A percentile compares a stretch with the other conserved stretches of the same genome.
Conservation (phyloP, 2,888 invertebrate genomes). For the Sinohyriopsis cumingii region DNA sequence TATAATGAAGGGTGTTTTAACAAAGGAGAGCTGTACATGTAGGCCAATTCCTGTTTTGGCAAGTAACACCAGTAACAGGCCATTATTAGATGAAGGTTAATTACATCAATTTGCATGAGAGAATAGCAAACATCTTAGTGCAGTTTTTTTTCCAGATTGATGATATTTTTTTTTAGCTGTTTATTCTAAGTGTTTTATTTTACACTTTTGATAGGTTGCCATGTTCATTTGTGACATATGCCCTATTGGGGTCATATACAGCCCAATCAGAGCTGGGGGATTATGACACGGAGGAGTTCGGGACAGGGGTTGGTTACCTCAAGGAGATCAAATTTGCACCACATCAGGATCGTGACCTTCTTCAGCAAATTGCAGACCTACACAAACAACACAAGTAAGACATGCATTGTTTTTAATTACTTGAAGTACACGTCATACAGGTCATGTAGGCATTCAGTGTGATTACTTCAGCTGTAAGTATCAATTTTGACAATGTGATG, state of each 20-base stretch:
- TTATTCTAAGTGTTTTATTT: not conserved
- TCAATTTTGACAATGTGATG: too few species aligned
- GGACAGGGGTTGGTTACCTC: conserved; percentile 82
- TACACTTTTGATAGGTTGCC: conserved; percentile 83
- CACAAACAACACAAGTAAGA: conserved; percentile 84
- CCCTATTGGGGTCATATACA: conserved; percentile 90
- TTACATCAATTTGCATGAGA: too few species aligned
- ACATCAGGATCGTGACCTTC: conserved; percentile 89
- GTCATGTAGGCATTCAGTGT: too few species aligned
- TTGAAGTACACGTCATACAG: not conserved
- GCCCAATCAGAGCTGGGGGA: conserved; percentile 98
- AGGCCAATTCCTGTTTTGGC: too few species aligned
- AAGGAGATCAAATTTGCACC: conserved; percentile 95
- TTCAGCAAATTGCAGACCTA: conserved; percentile 94
- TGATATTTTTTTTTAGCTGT: too few species aligned
- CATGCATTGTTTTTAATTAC: not conserved
- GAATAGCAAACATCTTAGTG: too few species aligned
- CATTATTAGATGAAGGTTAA: too few species aligned
- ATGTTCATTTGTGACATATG: conserved; percentile 98
- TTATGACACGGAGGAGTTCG: conserved; percentile 80
- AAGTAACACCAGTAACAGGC: too few species aligned
- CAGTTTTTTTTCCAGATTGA: too few species aligned
- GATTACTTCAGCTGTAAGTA: too few species aligned
- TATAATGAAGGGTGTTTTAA: too few species aligned
- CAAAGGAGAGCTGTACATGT: too few species aligned